phyloP scores from a whole-genome alignment of 2,888 invertebrate species.

The Polia nebulosa region DNA sequence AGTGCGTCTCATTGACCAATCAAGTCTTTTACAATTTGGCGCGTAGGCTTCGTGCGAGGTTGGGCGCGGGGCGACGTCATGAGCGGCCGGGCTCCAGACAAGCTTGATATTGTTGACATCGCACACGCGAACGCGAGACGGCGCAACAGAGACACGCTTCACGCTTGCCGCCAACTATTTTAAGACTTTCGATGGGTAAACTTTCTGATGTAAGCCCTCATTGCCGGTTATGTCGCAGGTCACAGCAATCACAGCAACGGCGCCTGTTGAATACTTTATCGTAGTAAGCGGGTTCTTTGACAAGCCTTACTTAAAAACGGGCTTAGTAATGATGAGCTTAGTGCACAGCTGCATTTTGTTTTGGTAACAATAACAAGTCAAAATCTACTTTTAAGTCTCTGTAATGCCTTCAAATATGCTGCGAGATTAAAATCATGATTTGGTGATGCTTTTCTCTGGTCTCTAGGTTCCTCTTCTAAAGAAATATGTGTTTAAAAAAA shows the following conservation, averaged over 20 bases:
- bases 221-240: neutral
- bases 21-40: constrained; percentile 2
- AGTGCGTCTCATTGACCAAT: neutral
- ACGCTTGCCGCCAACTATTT: neutral
- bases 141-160: neutral
- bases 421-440: neutral
- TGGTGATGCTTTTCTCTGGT: neutral
- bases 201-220: neutral
- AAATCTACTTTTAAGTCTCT: neutral
- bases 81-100: neutral
- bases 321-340: neutral
- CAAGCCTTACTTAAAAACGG: no score
- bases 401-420: neutral
- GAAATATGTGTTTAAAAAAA: no score
- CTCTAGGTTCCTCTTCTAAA: no score
- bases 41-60: constrained; percentile 3
- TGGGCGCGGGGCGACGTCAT: constrained; percentile 22
- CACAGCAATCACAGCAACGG: neutral
- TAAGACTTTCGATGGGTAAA: neutral
- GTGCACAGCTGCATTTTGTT: no score
- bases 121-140: no score
- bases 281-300: neutral
- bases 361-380: no score
- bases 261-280: neutral
- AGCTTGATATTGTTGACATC: neutral